These are phyloP conservation scores for Eledona agricola DNA, from an alignment of 2,888 invertebrate genomes.

Conservation along the genomic window DNA sequence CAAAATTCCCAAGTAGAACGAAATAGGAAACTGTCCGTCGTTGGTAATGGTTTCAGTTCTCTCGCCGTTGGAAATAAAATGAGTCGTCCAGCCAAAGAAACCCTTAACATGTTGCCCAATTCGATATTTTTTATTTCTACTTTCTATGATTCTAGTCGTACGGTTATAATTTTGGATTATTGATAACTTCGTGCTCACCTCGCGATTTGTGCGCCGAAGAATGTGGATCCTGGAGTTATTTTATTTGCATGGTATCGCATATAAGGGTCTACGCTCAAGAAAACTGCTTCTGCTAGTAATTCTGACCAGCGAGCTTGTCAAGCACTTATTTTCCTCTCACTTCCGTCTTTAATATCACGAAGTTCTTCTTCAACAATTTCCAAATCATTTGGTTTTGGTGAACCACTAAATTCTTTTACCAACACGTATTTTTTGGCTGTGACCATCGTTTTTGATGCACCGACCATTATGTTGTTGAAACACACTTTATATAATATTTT, in stretches of 20 bases:
- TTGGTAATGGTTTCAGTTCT: slow-evolving; percentile 66
- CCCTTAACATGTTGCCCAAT: slow-evolving; percentile 72
- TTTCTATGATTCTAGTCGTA: slow-evolving; percentile 70
- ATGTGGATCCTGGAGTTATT: slow-evolving; percentile 67
- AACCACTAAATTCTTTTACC: slow-evolving; percentile 71
- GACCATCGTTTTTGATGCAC: too few species aligned
- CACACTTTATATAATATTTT: too few species aligned
- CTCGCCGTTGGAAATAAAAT: slow-evolving; percentile 64
- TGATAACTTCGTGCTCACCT: slow-evolving; percentile 67
- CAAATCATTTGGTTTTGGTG: slow-evolving; percentile 72
- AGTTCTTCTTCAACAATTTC: slow-evolving; percentile 73
- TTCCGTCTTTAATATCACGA: slow-evolving; percentile 72
- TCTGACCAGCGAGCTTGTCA: slow-evolving; percentile 64
- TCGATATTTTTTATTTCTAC: slow-evolving; percentile 71
- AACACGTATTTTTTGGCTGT: slow-evolving; percentile 72
- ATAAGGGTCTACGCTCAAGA: slow-evolving; percentile 77
- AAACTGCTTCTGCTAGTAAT: slow-evolving; percentile 73
- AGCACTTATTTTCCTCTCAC: slow-evolving; percentile 58
- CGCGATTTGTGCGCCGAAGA: slow-evolving; percentile 77
- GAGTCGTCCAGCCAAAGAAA: slow-evolving; percentile 75
- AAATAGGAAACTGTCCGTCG: slow-evolving; percentile 66
- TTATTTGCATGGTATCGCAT: slow-evolving; percentile 70
- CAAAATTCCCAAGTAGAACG: slow-evolving; percentile 71
- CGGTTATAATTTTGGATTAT: background rate
- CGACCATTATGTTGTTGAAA: too few species aligned